Percentiles rank a stretch among this genome's conserved stretches.
Evolutionary conservation across 2,113 vertebrate species (phyloP).

Genomic region (Cacatua alba): DNA sequence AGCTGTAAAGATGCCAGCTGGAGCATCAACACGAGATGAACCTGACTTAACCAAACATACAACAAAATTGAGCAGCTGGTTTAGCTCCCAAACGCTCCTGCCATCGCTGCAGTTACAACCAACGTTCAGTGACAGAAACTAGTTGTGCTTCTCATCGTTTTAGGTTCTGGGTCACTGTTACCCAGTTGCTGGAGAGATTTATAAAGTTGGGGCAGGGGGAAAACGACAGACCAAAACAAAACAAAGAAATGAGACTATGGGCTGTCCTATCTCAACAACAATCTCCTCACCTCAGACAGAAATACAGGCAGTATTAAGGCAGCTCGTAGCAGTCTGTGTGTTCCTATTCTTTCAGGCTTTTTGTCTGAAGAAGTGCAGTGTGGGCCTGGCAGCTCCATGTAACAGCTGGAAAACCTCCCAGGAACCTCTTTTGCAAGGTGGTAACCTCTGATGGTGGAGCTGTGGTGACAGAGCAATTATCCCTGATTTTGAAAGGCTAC

Average conservation of each 20-base stretch:
- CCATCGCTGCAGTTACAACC: neutral
- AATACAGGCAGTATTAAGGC: neutral
- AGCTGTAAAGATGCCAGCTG: neutral
- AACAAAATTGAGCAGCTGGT: neutral
- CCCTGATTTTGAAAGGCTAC: neutral
- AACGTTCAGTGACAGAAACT: neutral
- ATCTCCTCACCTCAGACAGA: neutral
- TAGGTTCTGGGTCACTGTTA: neutral
- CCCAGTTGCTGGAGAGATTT: neutral
- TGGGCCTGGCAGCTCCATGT: neutral
- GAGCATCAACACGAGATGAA: neutral
- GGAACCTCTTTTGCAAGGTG: neutral
- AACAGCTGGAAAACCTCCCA: neutral
- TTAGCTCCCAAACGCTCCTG: constrained; percentile 1
- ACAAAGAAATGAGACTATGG: neutral
- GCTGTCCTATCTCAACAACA: neutral
- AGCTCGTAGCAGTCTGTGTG: neutral
- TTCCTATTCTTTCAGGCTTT: neutral
- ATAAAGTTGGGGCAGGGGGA: neutral
- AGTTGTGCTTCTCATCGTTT: constrained; percentile 16
- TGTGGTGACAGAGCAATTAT: neutral
- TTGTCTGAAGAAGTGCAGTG: neutral
- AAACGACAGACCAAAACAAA: neutral
- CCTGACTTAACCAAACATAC: neutral
- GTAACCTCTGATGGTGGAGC: neutral